Conservation (phyloP, 2,797 vertebrate species). For the Steatocranus sp. region DNA sequence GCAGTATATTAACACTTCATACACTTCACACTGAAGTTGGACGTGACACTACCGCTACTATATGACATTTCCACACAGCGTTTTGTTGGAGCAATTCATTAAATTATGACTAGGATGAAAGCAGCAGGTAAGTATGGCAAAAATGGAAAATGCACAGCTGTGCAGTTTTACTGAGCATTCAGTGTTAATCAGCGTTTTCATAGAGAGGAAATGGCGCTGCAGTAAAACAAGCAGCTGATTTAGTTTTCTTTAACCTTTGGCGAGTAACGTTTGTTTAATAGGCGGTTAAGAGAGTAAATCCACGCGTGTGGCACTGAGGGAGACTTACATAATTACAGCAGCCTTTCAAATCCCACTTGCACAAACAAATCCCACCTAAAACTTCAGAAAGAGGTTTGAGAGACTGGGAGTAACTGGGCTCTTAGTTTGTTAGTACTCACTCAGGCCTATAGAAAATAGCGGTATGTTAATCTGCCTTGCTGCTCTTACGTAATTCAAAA, state of each 20-base stretch:
- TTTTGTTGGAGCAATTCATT: neutral
- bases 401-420: constrained; percentile 1
- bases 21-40: neutral
- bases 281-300: neutral
- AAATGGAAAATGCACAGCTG: neutral
- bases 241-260: neutral
- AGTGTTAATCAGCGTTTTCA: neutral
- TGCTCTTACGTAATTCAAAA: constrained; percentile 29
- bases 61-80: neutral
- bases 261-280: neutral
- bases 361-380: constrained; percentile 19
- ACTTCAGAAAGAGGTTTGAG: neutral
- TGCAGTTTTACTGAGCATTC: neutral
- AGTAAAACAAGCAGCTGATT: neutral
- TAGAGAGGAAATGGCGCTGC: neutral
- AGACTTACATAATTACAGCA: neutral
- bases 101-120: neutral
- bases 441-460: neutral
- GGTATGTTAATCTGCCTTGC: constrained; percentile 52
- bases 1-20: neutral
- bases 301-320: neutral
- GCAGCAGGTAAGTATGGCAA: neutral
- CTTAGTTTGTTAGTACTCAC: neutral
- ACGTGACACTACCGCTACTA: neutral
- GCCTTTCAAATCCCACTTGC: neutral